Evolutionary conservation across 2,797 vertebrate species (phyloP).

Genomic region (Tachyglossus aculeatus): DNA sequence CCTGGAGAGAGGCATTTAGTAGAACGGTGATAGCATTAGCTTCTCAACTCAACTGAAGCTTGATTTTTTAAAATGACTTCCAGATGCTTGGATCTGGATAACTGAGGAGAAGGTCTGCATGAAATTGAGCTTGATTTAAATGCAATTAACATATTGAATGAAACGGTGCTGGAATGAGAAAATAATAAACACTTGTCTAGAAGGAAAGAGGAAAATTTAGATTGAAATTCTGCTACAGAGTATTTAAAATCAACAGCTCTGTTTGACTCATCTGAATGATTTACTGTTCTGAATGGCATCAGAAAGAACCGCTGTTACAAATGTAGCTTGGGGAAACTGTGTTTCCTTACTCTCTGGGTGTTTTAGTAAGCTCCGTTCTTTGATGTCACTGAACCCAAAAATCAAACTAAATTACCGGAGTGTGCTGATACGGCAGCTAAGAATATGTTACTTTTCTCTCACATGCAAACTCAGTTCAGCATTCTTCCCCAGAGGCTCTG

Average conservation of each 20-base stretch:
- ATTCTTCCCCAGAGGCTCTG: too few species aligned
- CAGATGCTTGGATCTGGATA: constrained; percentile 22
- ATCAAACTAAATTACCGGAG: too few species aligned
- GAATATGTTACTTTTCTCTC: too few species aligned
- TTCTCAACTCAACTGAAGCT: constrained; percentile 29
- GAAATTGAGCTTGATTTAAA: constrained; percentile 39
- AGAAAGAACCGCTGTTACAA: neutral
- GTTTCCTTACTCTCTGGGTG: neutral
- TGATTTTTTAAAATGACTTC: constrained; percentile 3
- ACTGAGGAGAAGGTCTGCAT: constrained; percentile 16
- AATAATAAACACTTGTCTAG: constrained; percentile 50
- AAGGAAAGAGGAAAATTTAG: constrained; percentile 24
- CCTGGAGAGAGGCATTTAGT: neutral
- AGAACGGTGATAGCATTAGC: constrained; percentile 32
- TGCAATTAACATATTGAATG: constrained; percentile 48
- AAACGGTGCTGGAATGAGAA: constrained; percentile 38
- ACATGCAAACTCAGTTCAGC: too few species aligned
- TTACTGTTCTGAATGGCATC: constrained; percentile 22
- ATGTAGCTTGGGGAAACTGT: neutral
- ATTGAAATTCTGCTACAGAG: constrained; percentile 36
- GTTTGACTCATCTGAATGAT: constrained; percentile 34
- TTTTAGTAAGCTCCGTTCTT: neutral
- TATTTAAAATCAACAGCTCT: constrained; percentile 30
- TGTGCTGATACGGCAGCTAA: too few species aligned
- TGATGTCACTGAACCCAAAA: neutral